Conservation (phyloP, 1,140 invertebrate species). For the Trichonephila clavipes region DNA sequence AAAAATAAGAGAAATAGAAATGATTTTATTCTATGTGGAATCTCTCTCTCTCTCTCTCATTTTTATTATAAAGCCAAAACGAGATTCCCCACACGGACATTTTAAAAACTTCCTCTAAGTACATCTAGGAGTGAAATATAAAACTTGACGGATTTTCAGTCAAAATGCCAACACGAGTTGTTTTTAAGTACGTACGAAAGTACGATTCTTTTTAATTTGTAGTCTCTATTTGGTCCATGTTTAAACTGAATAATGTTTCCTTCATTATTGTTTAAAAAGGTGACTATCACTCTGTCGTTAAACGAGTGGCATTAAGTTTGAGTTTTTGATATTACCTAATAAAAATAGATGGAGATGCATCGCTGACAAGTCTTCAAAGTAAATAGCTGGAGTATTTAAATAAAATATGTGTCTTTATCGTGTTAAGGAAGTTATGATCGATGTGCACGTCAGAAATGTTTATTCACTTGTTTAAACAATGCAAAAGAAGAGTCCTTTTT, state of each 20-base stretch:
- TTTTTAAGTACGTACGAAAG: neutral
- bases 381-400: neutral
- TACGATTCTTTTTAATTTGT: no score
- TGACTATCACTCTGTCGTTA: neutral
- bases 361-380: neutral
- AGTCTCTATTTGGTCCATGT: neutral
- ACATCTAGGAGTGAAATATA: neutral
- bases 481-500: neutral
- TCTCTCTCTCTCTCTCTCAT: no score
- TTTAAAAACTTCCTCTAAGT: no score
- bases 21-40: no score
- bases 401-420: neutral
- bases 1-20: no score
- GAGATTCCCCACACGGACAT: no score
- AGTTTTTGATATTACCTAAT: neutral
- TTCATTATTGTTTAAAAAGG: neutral
- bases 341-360: conserved; percentile 4
- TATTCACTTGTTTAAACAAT: neutral
- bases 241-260: neutral
- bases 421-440: conserved; percentile 6
- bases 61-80: no score
- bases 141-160: neutral
- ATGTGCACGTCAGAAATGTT: neutral
- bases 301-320: neutral
- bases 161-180: neutral